Evolutionary conservation across 2,888 invertebrate species (phyloP), one percentile per base, ranked within the genome.

Genomic region (Oxystoma pomonae): DNA sequence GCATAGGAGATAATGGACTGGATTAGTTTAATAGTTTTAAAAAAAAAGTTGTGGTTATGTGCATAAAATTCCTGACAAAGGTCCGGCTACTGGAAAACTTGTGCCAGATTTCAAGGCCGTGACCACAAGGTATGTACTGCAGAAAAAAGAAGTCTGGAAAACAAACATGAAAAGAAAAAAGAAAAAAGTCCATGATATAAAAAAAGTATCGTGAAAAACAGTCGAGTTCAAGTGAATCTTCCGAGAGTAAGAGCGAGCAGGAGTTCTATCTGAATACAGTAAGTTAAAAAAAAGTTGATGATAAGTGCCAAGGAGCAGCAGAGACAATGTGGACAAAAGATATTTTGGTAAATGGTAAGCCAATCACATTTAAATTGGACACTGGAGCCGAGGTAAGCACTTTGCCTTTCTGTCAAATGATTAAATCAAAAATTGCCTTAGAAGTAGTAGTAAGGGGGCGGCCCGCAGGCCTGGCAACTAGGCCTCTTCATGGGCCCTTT

Each of bases 1-100:
- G 69, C 20, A 68, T 69, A 50, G 65, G n/a, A n/a, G n/a, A 71
- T 18, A 71, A 71, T 18, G 69, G 61, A 1, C 53, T 70, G 1
- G 67, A 68, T n/a, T 20, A 69, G 12, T 66, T 55, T 51, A 67
- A 68, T 53, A 65, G 60, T 1, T 67, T 68, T 18, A 51, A 9
- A 16, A 21, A n/a, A 3, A 56, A 56, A 19, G 7, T 56, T 56
- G 19, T 56, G 56, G 56, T 18, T 56, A 56, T n/a, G n/a, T n/a
- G n/a, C n/a, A 55, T 72, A 17, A 70, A 69, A n/a, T 64, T 73
- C 7, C 22, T 12, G 16, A 67, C 71, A 60, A 51, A 12, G 59
- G 56, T 57, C 60, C 60, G 50, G 57, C 60, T 20, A 20, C 16
- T 56, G 60, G 61, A 5, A 64, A 21, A 61, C 61, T 16, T 64